A percentile compares a stretch with the other conserved stretches of the same genome.
Evolutionary conservation across 2,888 invertebrate species (phyloP).

Genomic region (Chydorus sphaericus): DNA sequence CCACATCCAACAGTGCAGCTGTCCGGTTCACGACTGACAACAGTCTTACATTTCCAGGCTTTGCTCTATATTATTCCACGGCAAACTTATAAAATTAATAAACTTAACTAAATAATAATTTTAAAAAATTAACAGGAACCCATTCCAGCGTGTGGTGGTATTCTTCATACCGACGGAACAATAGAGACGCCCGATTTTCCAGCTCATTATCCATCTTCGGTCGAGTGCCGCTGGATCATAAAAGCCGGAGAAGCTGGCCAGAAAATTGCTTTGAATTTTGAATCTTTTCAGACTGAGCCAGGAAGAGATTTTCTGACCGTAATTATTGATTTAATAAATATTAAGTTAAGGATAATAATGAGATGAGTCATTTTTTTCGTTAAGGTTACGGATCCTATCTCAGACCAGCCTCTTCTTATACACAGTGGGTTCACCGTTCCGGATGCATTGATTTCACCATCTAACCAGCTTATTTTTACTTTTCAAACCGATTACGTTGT

Average conservation of each 20-base stretch:
- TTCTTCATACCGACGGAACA: background rate
- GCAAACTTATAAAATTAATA: background rate
- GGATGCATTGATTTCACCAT: background rate
- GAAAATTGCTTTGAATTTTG: background rate
- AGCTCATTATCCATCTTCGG: background rate
- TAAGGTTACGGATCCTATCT: background rate
- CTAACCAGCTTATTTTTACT: background rate
- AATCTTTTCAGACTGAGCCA: slow-evolving; percentile 3
- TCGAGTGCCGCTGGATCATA: background rate
- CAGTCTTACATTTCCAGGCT: background rate
- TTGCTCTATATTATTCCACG: background rate
- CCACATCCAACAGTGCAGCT: background rate
- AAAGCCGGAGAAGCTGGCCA: background rate
- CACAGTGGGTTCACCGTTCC: background rate
- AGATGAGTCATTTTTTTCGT: too few relatives aligned
- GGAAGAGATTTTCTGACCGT: slow-evolving; percentile 1
- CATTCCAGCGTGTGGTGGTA: background rate
- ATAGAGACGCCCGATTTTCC: background rate
- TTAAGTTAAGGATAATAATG: background rate
- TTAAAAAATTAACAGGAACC: background rate
- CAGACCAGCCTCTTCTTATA: background rate
- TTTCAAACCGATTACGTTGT: background rate
- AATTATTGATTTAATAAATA: background rate
- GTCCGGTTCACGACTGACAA: background rate
- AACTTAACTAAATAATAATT: background rate